Base-by-base conservation (phyloP, 2,113 vertebrate genomes). In the Aramus guarauna region DNA sequence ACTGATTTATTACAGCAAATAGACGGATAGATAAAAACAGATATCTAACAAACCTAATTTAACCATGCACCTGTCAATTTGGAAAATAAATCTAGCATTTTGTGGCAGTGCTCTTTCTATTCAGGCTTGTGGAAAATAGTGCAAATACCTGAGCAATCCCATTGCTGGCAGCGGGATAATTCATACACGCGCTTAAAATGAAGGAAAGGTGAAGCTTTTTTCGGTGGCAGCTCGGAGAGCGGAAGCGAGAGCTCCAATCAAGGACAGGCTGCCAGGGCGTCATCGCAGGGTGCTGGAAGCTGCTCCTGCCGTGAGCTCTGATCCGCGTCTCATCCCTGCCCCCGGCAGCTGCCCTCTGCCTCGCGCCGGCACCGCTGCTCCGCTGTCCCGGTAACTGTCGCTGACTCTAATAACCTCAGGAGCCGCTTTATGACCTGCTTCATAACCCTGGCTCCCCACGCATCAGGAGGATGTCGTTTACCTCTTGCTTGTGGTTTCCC, bases 221-320 rank as follows among this genome's bases (percentile, higher is more conserved):
- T n/a, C n/a, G 32, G 47, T 39, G 52, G 82, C 66, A 80, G 73
- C 29, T 81, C 23, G 6, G 1, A 68, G 72, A 30, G 37, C 47
- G 39, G 60, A 77, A 59, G 13, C 5, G 60, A 85, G 75, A 47
- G 5, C 8, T 1, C 13, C 30, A 23, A 79, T 68, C 64, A 63
- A 81, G 60, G 37, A 81, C 18, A 63, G 60, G 45, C 26, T 74
- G 47, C 58, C 85, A 62, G 59, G 41, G 29, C 59, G 68, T 0
- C 0, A 73, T 0, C 0, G 1, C 3, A 4, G 3, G 26, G 6
- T 41, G 34, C 39, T 93, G 11, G 4, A n/a, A 81, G 58, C 30
- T 29, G 11, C 34, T 68, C 39, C 82, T 47, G 36, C 9, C 2
- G 0, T 3, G 32, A 59, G 52, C 69, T 88, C 19, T 67, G 47